phyloP scores from a whole-genome alignment of 1,140 invertebrate species.

The Octopus sinensis region DNA sequence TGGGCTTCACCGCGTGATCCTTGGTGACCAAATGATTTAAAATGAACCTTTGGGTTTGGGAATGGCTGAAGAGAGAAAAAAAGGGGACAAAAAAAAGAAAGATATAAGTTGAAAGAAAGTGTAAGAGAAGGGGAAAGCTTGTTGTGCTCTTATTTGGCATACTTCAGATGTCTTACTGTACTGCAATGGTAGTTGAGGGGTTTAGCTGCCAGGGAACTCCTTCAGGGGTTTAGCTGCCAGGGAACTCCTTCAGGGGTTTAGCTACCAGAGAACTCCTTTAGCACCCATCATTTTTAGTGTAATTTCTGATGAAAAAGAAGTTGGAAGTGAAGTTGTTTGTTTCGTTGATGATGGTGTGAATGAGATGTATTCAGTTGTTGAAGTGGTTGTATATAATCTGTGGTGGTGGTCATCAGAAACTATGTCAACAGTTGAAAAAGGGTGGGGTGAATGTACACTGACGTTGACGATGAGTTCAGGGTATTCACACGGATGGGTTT shows the following conservation, averaged over 20 bases:
- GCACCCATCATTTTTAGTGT: too few relatives aligned
- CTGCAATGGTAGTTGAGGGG: neutral
- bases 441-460: too few relatives aligned
- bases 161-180: neutral
- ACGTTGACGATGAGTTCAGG: too few relatives aligned
- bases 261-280: neutral
- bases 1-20: neutral
- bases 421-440: too few relatives aligned
- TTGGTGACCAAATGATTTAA: neutral
- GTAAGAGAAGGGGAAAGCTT: neutral
- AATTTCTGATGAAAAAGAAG: too few relatives aligned
- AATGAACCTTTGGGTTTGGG: neutral
- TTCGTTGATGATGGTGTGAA: too few relatives aligned
- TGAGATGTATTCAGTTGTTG: too few relatives aligned
- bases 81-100: neutral
- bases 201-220: neutral
- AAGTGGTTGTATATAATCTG: too few relatives aligned
- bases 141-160: neutral
- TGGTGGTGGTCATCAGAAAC: too few relatives aligned
- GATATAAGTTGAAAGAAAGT: neutral
- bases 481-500: too few relatives aligned
- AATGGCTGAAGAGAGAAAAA: neutral
- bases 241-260: neutral
- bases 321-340: too few relatives aligned
- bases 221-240: neutral